Evolutionary conservation across 2,888 invertebrate species (phyloP), one percentile per base, ranked within the genome.

Genomic region (Pollenia angustigena): DNA sequence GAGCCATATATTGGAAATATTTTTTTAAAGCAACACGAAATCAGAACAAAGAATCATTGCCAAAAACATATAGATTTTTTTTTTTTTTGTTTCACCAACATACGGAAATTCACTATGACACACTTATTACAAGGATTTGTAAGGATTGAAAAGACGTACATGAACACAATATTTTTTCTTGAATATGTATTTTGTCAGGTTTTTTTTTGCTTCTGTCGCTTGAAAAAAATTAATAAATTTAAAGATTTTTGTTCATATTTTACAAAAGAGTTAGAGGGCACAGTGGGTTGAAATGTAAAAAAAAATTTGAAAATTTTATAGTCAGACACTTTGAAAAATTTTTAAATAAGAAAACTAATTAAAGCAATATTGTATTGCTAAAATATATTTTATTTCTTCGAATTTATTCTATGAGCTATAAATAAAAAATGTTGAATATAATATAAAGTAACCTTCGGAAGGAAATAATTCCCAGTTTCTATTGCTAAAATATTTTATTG

Each of bases 111-210:
- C 68, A 62, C 18, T 74, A 54, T 85, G 84, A 80, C 79, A 80
- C 54, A 80, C 74, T 85, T 83, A 54, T 69, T 72, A 62, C 68
- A 85, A 79, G 74, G 74, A 74, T 79, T 79, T 84, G 58, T 66
- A 66, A 66, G 66, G 44, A 80, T 75, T 80, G 68, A 54, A 85
- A 79, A 50, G 66, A 69, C 56, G 18, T 44, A 56, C 54, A 81
- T 64, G 72, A 74, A 58, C 66, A 54, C 52, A 72, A 60, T 56
- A 12, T 40, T 52, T 52, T 68, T 48, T 62, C n/a, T 32, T 48
- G n/a, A 52, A 66, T 54, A 64, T 62, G 10, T 58, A 32, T 11
- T 48, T 14, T 71, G 14, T 68, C 52, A n/a, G 18, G 2, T 10
- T 50, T 42, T 68, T 46, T 7, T 32, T 46, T n/a, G 50, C 14